Base-by-base conservation (phyloP, 2,888 invertebrate genomes). In the Labia minor region DNA sequence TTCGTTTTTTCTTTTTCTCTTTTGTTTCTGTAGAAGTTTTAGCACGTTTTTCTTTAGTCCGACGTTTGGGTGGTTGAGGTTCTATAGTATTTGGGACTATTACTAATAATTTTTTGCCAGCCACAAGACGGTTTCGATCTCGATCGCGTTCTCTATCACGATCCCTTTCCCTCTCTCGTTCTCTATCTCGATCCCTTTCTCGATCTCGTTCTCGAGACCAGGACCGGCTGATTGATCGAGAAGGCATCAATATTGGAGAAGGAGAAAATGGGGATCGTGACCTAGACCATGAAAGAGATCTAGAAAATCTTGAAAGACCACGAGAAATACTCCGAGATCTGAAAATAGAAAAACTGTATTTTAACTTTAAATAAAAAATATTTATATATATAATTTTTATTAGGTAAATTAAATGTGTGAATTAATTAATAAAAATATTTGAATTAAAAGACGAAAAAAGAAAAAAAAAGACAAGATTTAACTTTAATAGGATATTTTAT, bases 221-320 rank as follows among this genome's bases (percentile, higher is more conserved):
- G 1, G 73, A 72, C 26, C 71, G 67, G 8, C 72, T 71, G 37
- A 67, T 69, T 16, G 72, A 71, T 21, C 70, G 67, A 1, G 73
- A 71, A 21, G 68, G 68, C 37, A 67, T 62, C 3, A 49, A 49
- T 16, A 49, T n/a, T 1, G 63, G 67, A 21, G 69, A 69, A n/a
- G 63, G 62, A 10, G 70, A 68, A 63, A 62, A 69, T 21, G 70
- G 76, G 1, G 83, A 81, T 64, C 83, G 81, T 33, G 87, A 86
- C 37, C 82, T 79, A 1, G 84, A 83, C 76, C 84, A 81, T 33
- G 84, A 81, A 6, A 83, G 83, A 1, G 81, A 78, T 79, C 79
- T 79, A 16, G 78, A 77, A 0, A 74, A 16, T 70, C 21, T 61
- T 33, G 49, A 49, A 14, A 49, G 49, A 14, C 49, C 49, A n/a